Evolutionary conservation across 2,888 invertebrate species (phyloP), one percentile per base, ranked within the genome.

Genomic region (Drosophila bunnanda): DNA sequence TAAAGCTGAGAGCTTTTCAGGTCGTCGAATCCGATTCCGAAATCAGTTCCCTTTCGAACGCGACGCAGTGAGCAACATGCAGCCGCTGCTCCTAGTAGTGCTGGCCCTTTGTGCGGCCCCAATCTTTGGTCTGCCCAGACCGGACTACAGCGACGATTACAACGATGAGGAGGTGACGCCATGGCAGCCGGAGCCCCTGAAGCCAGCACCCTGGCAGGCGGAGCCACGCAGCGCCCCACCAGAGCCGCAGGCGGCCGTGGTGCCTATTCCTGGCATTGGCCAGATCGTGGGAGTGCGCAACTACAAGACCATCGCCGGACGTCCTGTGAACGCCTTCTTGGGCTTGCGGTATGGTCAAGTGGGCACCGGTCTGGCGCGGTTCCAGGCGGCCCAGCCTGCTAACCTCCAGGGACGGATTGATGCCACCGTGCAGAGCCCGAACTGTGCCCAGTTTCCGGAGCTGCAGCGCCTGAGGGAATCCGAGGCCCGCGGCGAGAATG

Each of bases 401-500:
- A 59, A 66, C 7, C 81, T 62, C 22, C 71, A 72, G 50, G 67
- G 61, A 1, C 30, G 20, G 9, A 84, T 89, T 50, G 79, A 90
- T 52, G 92, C 92, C 15, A 92, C 87, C 6, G 64, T 48, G 1
- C 78, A 81, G 20, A 82, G 84, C 2, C 46, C 76, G 0, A 88
- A 86, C 20, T 92, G 92, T 50, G 90, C 92, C 0, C 91, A 91
- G 28, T 91, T 91, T 28, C 91, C 91, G 1, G 90, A 91, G 39
- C 58, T 91, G 28, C 48, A 74, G 8, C 78, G 78, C 44, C 71
- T 91, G 38, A 76, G 76, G 28, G 58, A 60, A 12, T 80, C 83
- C 1, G 91, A 91, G 67, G 69, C 74, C 4, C 80, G 80, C 4
- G 88, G 84, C 4, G 81, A 83, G 53, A 85, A 91, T 43, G 89